Evolutionary conservation across 2,888 invertebrate genomes (phyloP), one percentile per base, ranked within the genome.

Genomic region (Tetranychus piercei): DNA sequence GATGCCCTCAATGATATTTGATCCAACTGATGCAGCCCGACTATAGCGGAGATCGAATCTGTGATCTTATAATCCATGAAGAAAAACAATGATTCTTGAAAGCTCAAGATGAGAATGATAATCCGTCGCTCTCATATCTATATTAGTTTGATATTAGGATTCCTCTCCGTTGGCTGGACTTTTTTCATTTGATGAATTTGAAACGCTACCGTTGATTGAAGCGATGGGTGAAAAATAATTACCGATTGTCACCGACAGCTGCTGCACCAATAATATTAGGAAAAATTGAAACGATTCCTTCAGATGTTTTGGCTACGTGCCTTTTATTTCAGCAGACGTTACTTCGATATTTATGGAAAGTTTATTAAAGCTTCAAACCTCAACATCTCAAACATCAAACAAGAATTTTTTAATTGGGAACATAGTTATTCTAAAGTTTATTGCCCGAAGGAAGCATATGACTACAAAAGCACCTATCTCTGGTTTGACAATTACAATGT

Each of bases 401-500:
- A 87, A n/a, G 90, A 91, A 79, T 87, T 88, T 79, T 94, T 96
- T 81, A 91, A 92, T 82, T 96, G 94, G 93, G 89, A 91, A 15
- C 95, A 96, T 84, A 94, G 93, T 81, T 92, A 92, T 82, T 90
- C 93, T 34, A 91, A 91, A 83, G 88, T 94, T 8, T 92, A 92
- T 81, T 88, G 89, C 79, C 94, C 94, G 0, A 90, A 90, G 81
- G 89, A 88, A 64, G 89, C 88, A 79, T 97, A 99, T 83, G 89
- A 93, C 81, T 88, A 95, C 0, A 87, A 87, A 43, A 94, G 94
- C 3, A 89, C 92, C 0, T 99, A 94, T 83, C 91, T 94, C 84
- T 94, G 94, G 77, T 99, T 99, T 83, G 94, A 94, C 81, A 93
- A 94, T 82, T 97, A 96, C 84, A 96, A 95, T 82, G 97, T 99